Conservation (phyloP, 23 tunicate genomes). For the Aplidium turbinatum region DNA sequence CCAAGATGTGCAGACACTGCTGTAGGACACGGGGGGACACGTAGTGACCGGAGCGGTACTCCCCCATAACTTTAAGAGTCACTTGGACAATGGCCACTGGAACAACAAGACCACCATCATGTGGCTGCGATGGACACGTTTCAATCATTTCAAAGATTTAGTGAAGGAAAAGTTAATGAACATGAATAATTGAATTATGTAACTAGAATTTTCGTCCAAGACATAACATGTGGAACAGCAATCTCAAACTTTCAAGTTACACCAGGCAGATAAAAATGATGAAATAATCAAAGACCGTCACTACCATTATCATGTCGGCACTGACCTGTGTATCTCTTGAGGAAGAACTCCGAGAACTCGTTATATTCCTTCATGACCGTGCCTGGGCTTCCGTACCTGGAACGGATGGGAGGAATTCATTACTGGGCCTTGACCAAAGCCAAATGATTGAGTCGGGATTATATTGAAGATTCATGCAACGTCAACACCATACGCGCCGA, state of each 20-base stretch:
- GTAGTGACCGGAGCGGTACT: conserved; percentile 61
- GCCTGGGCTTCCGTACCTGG: conserved; percentile 94
- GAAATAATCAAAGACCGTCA: no score
- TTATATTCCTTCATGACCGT: conserved; percentile 79
- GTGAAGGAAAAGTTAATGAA: no score
- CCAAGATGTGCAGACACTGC: conserved; percentile 83
- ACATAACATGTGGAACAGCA: not conserved
- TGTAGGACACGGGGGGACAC: conserved; percentile 95
- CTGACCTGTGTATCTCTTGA: conserved; percentile 80
- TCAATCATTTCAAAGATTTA: no score
- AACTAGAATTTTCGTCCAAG: not conserved
- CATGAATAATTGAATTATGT: not conserved
- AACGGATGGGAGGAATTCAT: conserved; percentile 61
- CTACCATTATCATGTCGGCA: no score
- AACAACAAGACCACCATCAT: no score
- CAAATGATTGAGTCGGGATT: no score
- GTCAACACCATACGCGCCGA: no score
- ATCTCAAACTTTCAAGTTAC: not conserved
- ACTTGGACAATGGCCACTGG: conserved; percentile 78
- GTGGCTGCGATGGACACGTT: not conserved
- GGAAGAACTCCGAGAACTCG: conserved; percentile 78
- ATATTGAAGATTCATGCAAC: no score
- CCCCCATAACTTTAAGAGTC: conserved; percentile 53
- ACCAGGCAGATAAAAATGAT: no score
- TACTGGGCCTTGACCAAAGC: no score